Evolutionary conservation across 2,888 invertebrate genomes (phyloP).

Genomic region (Incurvaria masculella): DNA sequence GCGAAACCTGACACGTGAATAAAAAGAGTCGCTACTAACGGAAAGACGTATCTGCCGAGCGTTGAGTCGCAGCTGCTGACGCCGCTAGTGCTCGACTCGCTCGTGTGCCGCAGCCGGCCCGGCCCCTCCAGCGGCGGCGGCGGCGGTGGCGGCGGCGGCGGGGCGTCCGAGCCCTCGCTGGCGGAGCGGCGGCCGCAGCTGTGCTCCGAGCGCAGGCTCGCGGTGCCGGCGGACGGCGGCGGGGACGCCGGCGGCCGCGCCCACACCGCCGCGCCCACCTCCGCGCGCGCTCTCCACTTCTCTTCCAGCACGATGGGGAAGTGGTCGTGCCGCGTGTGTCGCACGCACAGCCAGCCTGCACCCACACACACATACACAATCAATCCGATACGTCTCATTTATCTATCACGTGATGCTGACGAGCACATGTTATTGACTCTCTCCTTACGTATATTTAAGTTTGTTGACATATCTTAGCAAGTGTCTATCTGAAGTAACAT

Average conservation of each 20-base stretch:
- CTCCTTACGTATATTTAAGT: no score
- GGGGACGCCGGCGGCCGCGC: constrained; percentile 30
- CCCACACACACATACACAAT: constrained; percentile 1
- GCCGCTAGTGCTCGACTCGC: constrained; percentile 79
- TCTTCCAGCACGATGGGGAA: constrained; percentile 74
- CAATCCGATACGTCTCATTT: not conserved
- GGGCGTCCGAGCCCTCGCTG: constrained; percentile 17
- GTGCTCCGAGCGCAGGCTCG: constrained; percentile 39
- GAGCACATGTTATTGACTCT: not conserved
- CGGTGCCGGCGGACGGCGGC: constrained; percentile 48
- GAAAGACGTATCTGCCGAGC: constrained; percentile 57
- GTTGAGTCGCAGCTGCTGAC: constrained; percentile 80
- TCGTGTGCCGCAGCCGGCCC: constrained; percentile 45
- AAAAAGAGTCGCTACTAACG: no score
- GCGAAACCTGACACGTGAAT: no score
- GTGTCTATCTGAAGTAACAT: no score
- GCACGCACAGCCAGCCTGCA: constrained; percentile 70
- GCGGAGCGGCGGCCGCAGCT: constrained; percentile 19
- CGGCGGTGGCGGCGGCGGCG: constrained; percentile 50
- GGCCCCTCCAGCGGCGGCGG: constrained; percentile 32
- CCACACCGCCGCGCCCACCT: constrained; percentile 31
- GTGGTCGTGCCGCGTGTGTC: constrained; percentile 72
- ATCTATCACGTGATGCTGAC: not conserved
- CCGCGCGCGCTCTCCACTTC: constrained; percentile 49
- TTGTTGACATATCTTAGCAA: no score